Conservation (phyloP, 2,888 invertebrate genomes). For the Dasysyrphus tricinctus region DNA sequence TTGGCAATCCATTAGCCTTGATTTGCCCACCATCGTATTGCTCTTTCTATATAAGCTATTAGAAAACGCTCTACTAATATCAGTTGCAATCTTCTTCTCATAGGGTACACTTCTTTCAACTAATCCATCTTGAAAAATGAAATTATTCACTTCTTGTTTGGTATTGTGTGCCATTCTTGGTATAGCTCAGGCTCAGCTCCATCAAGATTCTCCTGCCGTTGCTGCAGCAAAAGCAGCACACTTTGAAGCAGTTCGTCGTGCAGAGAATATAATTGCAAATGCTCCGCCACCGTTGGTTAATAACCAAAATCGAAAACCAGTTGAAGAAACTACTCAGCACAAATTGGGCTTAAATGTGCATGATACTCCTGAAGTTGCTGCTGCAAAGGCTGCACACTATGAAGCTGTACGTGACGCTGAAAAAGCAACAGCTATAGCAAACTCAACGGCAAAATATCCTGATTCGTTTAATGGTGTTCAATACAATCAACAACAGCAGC, state of each 20-base stretch:
- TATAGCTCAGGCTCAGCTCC: conserved; percentile 78
- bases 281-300: conserved; percentile 16
- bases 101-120: conserved; percentile 2
- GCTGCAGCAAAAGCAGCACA: conserved; percentile 81
- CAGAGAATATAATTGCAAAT: conserved; percentile 78
- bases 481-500: not conserved
- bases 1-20: conserved; percentile 43
- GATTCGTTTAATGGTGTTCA: not conserved
- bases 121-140: conserved; percentile 34
- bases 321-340: conserved; percentile 55
- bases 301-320: conserved; percentile 7
- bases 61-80: not conserved
- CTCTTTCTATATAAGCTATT: conserved; percentile 37
- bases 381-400: conserved; percentile 81
- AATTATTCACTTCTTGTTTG: conserved; percentile 51
- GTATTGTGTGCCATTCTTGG: conserved; percentile 21
- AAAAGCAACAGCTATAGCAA: conserved; percentile 56
- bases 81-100: conserved; percentile 34
- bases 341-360: conserved; percentile 78
- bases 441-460: conserved; percentile 30
- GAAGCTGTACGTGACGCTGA: conserved; percentile 81
- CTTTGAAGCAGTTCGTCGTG: conserved; percentile 81
- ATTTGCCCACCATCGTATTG: not conserved
- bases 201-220: conserved; percentile 84
- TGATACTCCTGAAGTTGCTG: conserved; percentile 83